Evolutionary conservation across 2,888 invertebrate genomes (phyloP), one percentile per base, ranked within the genome.

Genomic region (Pseudeuparius sepicola): DNA sequence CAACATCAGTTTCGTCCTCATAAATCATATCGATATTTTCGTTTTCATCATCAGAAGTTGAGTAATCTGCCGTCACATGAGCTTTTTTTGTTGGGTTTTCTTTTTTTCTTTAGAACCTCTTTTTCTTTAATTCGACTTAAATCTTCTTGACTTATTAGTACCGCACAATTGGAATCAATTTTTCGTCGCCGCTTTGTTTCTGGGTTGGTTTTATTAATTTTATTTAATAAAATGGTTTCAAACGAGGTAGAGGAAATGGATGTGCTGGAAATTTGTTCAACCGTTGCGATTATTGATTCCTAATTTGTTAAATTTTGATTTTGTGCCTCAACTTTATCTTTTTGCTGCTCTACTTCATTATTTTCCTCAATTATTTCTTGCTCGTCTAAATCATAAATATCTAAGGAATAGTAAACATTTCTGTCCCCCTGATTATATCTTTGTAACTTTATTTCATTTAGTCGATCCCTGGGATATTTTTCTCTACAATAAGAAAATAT

Each of bases 391-490:
- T 29, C 32, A 5, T 20, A 9, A 33, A 33, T 18, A 33, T 33
- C 18, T 29, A 27, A 9, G 9, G 27, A 15, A 27, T 33, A 10
- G n/a, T n/a, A 15, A 11, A 17, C 4, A 10, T 33, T 33, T 33
- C 12, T 5, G 9, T 12, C 17, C 7, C 20, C 14, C 23, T 16
- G n/a, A 31, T 29, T 33, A 16, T 34, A 34, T 16, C 20, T 34
- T 29, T 28, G 15, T 7, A 34, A 26, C 29, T 34, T 31, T 15
- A 29, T 23, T 27, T 27, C 7, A 26, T 37, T 15, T n/a, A 39
- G 20, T 11, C 31, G 31, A 18, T 20, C 24, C 9, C 12, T 14
- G n/a, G 36, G 40, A 36, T 36, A 40, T 40, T 40, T 36, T 14
- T 24, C 27, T 17, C 29, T 32, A 16, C 20, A 31, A 14, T 30